phyloP scores from a whole-genome alignment of 2,113 vertebrate genomes.

The Polyodon spathula region DNA sequence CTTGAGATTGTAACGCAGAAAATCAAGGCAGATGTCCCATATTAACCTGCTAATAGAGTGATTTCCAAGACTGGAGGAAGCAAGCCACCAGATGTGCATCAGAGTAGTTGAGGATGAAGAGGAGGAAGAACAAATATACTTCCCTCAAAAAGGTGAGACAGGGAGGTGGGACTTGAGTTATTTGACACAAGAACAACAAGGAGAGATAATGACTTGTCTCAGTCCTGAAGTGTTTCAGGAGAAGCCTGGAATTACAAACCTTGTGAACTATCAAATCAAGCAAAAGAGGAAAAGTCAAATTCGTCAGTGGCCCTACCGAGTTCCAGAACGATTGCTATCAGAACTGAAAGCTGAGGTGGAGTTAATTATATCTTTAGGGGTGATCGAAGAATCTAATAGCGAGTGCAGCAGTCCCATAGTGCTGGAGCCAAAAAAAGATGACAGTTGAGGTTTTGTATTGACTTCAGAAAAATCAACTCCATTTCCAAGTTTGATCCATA shows the following conservation, averaged over 20 bases:
- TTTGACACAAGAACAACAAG: background rate
- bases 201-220: too few relatives aligned
- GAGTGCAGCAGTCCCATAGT: too few relatives aligned
- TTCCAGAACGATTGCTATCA: background rate
- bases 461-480: too few relatives aligned
- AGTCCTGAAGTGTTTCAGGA: background rate
- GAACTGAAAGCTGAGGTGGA: too few relatives aligned
- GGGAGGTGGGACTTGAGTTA: background rate
- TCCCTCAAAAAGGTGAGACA: background rate
- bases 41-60: background rate
- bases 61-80: background rate
- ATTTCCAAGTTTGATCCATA: too few relatives aligned
- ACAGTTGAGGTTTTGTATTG: too few relatives aligned
- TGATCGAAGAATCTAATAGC: background rate
- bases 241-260: background rate
- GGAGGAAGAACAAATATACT: too few relatives aligned
- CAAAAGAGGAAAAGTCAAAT: background rate
- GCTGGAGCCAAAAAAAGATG: too few relatives aligned
- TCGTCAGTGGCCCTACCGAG: background rate
- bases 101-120: background rate
- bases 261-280: background rate
- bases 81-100: too few relatives aligned
- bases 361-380: background rate
- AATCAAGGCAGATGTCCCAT: background rate
- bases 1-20: too few relatives aligned